These are phyloP conservation scores for Palaemon carinicauda DNA, from an alignment of 1,140 invertebrate genomes.

Conservation along the genomic window DNA sequence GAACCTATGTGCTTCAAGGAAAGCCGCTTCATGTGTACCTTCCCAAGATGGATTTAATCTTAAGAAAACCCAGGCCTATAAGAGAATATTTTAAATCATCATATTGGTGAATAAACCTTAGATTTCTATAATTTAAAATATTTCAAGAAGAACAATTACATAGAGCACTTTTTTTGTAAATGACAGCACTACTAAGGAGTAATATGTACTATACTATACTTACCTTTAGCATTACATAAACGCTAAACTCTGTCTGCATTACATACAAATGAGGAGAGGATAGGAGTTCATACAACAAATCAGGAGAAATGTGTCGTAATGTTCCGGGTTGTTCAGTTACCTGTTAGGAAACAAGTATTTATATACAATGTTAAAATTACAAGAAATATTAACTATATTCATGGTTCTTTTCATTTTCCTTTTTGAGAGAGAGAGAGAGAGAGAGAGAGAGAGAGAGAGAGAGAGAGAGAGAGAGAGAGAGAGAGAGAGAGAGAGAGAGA, in stretches of 20 bases:
- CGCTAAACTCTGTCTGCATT: slow-evolving; percentile 82
- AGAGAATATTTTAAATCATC: slow-evolving; percentile 61
- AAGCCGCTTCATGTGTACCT: slow-evolving; percentile 62
- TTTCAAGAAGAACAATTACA: not conserved
- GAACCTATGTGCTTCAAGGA: slow-evolving; percentile 65
- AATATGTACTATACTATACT: too few relatives aligned
- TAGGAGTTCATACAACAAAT: slow-evolving; percentile 75
- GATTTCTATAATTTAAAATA: too few relatives aligned
- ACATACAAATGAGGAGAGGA: slow-evolving; percentile 75
- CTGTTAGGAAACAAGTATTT: not conserved
- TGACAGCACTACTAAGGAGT: not conserved
- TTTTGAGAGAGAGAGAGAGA: not conserved
- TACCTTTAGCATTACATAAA: slow-evolving; percentile 74
- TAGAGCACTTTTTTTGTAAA: not conserved
- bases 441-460: slow-evolving; percentile 5
- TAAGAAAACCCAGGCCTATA: slow-evolving; percentile 72
- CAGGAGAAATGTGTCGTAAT: slow-evolving; percentile 61
- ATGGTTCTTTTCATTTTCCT: too few relatives aligned
- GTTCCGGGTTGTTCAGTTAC: slow-evolving; percentile 41
- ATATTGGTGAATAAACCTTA: not conserved
- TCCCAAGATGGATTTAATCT: slow-evolving; percentile 64
- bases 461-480: slow-evolving; percentile 5
- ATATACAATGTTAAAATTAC: not conserved
- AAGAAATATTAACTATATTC: too few relatives aligned
- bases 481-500: not conserved